A percentile compares a stretch with the other conserved stretches of the same genome.
Evolutionary conservation across 2,888 invertebrate genomes (phyloP).

Genomic region (Tenodera sinensis): DNA sequence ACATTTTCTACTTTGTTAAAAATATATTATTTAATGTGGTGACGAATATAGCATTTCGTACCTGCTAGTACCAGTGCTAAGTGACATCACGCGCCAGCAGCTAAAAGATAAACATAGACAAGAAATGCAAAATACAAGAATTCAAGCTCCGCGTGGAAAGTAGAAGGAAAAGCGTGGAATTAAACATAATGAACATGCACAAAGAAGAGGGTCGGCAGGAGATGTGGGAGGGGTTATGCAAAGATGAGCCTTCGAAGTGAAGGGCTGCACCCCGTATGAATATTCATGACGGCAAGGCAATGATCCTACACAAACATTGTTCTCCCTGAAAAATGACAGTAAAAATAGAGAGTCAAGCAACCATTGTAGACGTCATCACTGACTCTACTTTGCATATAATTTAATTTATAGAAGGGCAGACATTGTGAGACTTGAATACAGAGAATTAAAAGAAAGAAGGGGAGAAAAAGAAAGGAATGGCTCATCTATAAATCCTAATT

Average conservation of each 20-base stretch:
- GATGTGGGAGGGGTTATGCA: background rate
- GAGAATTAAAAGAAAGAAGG: background rate
- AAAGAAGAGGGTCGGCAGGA: background rate
- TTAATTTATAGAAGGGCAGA: conserved; percentile 11
- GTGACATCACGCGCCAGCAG: background rate
- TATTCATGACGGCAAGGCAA: conserved; percentile 18
- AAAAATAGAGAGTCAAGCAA: conserved; percentile 20
- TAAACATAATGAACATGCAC: background rate
- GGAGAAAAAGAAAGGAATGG: background rate
- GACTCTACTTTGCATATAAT: conserved; percentile 13
- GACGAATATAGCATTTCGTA: too few species aligned
- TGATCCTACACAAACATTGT: background rate
- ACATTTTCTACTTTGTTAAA: too few species aligned
- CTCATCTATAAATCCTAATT: too few species aligned
- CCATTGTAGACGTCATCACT: background rate
- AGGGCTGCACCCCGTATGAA: conserved; percentile 12
- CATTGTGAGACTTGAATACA: background rate
- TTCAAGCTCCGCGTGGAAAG: background rate
- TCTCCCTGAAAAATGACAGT: conserved; percentile 18
- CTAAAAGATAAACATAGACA: background rate
- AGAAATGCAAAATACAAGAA: background rate
- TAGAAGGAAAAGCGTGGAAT: background rate
- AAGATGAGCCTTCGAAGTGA: background rate
- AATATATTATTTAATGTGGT: too few species aligned
- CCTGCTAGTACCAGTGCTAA: too few species aligned